These are phyloP conservation scores for Sinocyclocheilus anophthalmus DNA, from an alignment of 2,113 vertebrate species.

Conservation along the genomic window DNA sequence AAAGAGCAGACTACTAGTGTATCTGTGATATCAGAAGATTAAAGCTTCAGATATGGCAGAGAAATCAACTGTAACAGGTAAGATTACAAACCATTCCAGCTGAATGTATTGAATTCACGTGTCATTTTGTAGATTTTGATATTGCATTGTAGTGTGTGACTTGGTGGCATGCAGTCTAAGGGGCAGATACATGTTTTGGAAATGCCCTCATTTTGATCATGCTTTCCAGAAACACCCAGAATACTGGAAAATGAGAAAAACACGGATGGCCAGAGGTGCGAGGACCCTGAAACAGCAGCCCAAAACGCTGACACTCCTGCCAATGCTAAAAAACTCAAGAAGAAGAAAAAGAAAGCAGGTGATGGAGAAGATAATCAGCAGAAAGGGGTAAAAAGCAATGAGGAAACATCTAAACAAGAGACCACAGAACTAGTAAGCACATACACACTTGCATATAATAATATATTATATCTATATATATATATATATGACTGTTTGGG, in stretches of 20 bases:
- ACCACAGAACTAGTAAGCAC: conserved; percentile 65
- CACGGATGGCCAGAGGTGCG: neutral
- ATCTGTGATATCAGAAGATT: neutral
- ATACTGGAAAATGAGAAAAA: conserved; percentile 60
- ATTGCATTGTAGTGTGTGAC: neutral
- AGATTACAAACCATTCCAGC: no score
- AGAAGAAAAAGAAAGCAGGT: conserved; percentile 71
- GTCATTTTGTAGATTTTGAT: neutral
- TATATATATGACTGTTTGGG: no score
- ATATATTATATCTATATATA: no score
- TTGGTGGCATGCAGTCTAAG: no score
- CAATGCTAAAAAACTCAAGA: conserved; percentile 65
- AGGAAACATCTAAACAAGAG: conserved; percentile 48
- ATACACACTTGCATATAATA: neutral
- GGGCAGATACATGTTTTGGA: no score
- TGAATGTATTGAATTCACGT: neutral
- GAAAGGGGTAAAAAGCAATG: conserved; percentile 27
- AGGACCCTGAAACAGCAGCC: neutral
- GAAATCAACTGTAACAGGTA: neutral
- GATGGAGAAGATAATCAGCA: neutral
- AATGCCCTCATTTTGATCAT: neutral
- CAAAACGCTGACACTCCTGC: neutral
- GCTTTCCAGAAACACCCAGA: conserved; percentile 74
- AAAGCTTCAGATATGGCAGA: neutral
- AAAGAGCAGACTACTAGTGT: neutral